A percentile compares a stretch with the other conserved stretches of the same genome.
Conservation (phyloP, 2,113 vertebrate genomes). For the Leucoraja erinaceus region DNA sequence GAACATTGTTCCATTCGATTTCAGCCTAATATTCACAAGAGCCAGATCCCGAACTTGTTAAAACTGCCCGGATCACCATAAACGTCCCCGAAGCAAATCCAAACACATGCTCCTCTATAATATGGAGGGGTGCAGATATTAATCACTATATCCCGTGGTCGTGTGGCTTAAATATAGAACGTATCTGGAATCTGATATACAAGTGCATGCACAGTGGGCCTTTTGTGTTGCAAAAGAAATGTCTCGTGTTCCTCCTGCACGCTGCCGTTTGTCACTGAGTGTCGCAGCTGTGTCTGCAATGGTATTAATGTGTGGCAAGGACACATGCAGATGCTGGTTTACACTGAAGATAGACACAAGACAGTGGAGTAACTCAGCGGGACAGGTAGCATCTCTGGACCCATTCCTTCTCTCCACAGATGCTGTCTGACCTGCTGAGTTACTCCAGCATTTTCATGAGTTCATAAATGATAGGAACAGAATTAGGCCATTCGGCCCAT, state of each 20-base stretch:
- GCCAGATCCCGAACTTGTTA: neutral
- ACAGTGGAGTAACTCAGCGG: too few species aligned
- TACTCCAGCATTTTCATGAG: too few species aligned
- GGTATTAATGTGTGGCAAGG: too few species aligned
- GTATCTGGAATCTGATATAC: conserved; percentile 42
- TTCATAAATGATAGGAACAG: too few species aligned
- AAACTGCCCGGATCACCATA: neutral
- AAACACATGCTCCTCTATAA: neutral
- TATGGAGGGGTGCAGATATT: neutral
- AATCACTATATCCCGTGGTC: neutral
- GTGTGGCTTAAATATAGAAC: conserved; percentile 24
- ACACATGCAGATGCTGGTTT: too few species aligned
- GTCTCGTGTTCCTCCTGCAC: neutral
- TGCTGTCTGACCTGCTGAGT: too few species aligned
- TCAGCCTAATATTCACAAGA: neutral
- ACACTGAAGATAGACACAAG: too few species aligned
- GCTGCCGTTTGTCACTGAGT: neutral
- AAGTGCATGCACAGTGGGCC: conserved; percentile 26
- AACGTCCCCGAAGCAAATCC: neutral
- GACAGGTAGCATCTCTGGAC: too few species aligned
- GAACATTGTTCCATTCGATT: neutral
- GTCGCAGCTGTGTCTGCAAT: neutral
- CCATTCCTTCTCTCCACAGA: too few species aligned
- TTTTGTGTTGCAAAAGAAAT: conserved; percentile 31
- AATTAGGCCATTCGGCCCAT: too few species aligned